Conservation (phyloP, 2,113 vertebrate species). For the Sisor rabdophorus region DNA sequence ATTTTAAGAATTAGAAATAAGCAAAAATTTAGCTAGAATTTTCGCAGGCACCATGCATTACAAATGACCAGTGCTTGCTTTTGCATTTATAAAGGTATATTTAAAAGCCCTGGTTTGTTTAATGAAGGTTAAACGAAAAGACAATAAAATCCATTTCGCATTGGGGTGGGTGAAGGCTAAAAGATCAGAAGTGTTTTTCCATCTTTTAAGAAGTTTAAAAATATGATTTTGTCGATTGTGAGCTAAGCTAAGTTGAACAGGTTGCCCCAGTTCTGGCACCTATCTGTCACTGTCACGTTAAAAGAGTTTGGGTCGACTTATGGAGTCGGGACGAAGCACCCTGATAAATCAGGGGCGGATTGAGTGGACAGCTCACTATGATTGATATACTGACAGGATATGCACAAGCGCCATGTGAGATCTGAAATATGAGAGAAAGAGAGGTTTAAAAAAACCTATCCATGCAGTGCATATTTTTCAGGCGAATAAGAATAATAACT, state of each 20-base stretch:
- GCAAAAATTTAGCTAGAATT: background rate
- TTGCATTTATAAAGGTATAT: background rate
- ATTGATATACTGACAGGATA: conserved; percentile 98
- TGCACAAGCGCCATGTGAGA: conserved; percentile 66
- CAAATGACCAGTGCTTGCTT: conserved; percentile 9
- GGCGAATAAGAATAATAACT: conserved; percentile 91
- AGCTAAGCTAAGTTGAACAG: conserved; percentile 79
- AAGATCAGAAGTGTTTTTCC: background rate
- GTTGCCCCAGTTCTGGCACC: conserved; percentile 81
- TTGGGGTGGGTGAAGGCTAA: background rate
- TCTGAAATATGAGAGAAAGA: conserved; percentile 55
- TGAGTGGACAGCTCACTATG: conserved; percentile 98
- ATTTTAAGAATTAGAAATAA: background rate
- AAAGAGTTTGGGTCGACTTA: conserved; percentile 94
- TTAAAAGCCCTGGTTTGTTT: background rate
- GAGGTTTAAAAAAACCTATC: conserved; percentile 44
- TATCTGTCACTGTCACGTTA: conserved; percentile 92
- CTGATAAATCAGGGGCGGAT: conserved; percentile 99
- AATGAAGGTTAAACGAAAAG: background rate
- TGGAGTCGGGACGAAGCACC: conserved; percentile 80
- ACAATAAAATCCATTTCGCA: background rate
- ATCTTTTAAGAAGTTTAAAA: conserved; percentile 17
- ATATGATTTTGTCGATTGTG: conserved; percentile 47
- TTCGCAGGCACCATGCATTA: background rate
- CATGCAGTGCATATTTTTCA: conserved; percentile 85